Evolutionary conservation across 2,888 invertebrate species (phyloP).

Genomic region (Oasisia sp.): DNA sequence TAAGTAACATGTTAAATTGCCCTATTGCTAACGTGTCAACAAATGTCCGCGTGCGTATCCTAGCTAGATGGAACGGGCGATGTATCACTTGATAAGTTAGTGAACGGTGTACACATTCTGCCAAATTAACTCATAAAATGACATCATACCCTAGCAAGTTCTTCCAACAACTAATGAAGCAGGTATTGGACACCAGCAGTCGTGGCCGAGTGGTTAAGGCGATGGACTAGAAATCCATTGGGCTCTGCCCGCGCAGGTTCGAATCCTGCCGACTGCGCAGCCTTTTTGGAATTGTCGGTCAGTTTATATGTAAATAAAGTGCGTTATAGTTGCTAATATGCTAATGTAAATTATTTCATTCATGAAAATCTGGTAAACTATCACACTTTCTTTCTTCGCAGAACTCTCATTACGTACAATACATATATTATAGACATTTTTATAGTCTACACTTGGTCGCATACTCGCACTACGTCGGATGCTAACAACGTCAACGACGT

Average conservation of each 20-base stretch:
- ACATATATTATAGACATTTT: too few species aligned
- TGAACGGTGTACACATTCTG: neutral
- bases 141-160: neutral
- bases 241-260: slow-evolving; percentile 17
- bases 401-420: too few species aligned
- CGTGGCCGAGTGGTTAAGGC: slow-evolving; percentile 17
- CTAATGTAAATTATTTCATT: too few species aligned
- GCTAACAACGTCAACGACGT: too few species aligned
- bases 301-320: too few species aligned
- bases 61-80: neutral
- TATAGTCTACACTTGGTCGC: too few species aligned
- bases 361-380: too few species aligned
- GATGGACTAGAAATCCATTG: slow-evolving; percentile 17
- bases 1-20: neutral
- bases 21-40: neutral
- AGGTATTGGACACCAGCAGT: neutral
- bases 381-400: too few species aligned
- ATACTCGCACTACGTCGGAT: too few species aligned
- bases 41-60: neutral
- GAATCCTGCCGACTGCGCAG: neutral
- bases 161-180: neutral
- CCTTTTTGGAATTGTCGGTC: neutral
- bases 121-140: neutral
- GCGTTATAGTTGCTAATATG: too few species aligned
- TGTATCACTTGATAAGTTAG: neutral